Percentiles rank a stretch among this genome's conserved stretches.
phyloP scores from a whole-genome alignment of 2,113 vertebrate genomes.

The Xiphorhynchus elegans region DNA sequence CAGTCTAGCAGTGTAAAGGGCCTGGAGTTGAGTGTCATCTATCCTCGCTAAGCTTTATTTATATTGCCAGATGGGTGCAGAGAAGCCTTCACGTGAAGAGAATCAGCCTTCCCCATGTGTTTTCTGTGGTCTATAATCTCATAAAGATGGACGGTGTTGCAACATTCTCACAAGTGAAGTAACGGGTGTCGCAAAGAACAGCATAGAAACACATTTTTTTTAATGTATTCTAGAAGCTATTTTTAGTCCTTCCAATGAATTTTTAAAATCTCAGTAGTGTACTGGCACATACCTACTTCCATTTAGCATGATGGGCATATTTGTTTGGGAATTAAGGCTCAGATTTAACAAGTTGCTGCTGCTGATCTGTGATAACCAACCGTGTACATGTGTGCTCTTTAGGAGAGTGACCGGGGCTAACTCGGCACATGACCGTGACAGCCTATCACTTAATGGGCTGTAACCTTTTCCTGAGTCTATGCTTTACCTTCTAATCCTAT shows the following conservation, averaged over 20 bases:
- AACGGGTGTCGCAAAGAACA: slow-evolving; percentile 5
- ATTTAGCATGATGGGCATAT: slow-evolving; percentile 16
- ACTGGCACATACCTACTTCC: slow-evolving; percentile 41
- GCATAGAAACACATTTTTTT: slow-evolving; percentile 49
- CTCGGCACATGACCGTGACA: background rate
- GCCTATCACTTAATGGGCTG: background rate
- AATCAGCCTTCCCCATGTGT: slow-evolving; percentile 11
- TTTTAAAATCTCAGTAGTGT: background rate
- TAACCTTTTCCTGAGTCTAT: slow-evolving; percentile 2
- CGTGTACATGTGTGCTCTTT: background rate
- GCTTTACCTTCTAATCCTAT: slow-evolving; percentile 24
- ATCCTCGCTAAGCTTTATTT: slow-evolving; percentile 38
- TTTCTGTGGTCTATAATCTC: slow-evolving; percentile 28
- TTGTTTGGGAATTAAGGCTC: slow-evolving; percentile 27
- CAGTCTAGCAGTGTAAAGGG: slow-evolving; percentile 37
- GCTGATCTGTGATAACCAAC: slow-evolving; percentile 7
- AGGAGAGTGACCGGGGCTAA: background rate
- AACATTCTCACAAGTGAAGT: slow-evolving; percentile 31
- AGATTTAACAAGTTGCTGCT: slow-evolving; percentile 14
- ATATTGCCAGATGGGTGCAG: slow-evolving; percentile 35
- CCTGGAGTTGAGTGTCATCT: slow-evolving; percentile 23
- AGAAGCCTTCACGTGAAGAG: slow-evolving; percentile 31
- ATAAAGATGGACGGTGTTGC: slow-evolving; percentile 43
- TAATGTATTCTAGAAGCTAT: slow-evolving; percentile 48
- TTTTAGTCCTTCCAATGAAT: slow-evolving; percentile 48